Base-by-base conservation (phyloP, 2,888 invertebrate species). In the Bembecia ichneumoniformis region DNA sequence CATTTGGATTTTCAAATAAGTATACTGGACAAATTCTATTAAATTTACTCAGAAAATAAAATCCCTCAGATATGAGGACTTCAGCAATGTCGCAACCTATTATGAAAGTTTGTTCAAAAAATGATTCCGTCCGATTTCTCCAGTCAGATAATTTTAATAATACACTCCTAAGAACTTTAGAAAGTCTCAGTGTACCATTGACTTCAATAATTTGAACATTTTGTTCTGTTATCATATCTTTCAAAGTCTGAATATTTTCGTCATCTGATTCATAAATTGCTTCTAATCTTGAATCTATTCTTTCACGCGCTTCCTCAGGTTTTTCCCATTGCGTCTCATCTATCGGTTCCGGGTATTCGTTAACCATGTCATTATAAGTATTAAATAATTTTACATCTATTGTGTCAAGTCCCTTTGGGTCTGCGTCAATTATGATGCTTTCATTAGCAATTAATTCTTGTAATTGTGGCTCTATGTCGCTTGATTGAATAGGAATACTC, bases 21-120 rank as follows among this genome's bases (percentile, higher is more conserved):
- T 90, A 88, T 0, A 93, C 91, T 0, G 93, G 93, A 65, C 92
- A 92, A 60, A 89, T 84, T 49, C 88, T 83, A 16, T 90, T 88
- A 68, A 91, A 92, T 57, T 88, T 88, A 64, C 92, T 92, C 15
- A 89, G 65, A 54, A 91, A 89, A 64, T 77, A 90, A 66, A 89
- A 90, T 3, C 92, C 92, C 53, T 76, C 76, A 2, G 75, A 64
- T 36, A 92, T 60, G 44, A 92, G 71, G 49, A 76, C 74, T 59
- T 92, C 90, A 3, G 91, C 91, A 13, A 87, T 74, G 55, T 89
- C 88, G 11, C 73, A 55, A 48, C 80, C 77, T 1, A 91, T 65
- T 34, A 88, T 74, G 60, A 86, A 88, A 3, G 89, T 88, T 65
- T 88, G 81, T 66, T 92, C 91, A 51, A 91, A 87, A 55, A 88